These are phyloP conservation scores for Mastigias papua DNA, from an alignment of 30 jellyfish, hydroid and myxozoan species.

Conservation along the genomic window DNA sequence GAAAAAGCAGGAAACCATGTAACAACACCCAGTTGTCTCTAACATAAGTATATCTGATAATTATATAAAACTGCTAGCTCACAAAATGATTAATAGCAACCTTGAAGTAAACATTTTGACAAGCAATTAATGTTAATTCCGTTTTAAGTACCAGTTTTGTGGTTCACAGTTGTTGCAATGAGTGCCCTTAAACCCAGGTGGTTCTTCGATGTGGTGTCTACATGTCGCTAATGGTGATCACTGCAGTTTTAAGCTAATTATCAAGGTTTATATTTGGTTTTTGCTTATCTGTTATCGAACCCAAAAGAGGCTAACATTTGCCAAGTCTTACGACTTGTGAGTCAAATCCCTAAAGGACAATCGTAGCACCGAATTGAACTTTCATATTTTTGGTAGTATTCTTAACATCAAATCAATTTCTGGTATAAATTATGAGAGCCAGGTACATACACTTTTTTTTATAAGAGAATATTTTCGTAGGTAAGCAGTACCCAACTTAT, in stretches of 20 bases:
- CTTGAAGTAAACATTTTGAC: background rate
- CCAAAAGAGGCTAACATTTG: background rate
- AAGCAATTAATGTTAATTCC: background rate
- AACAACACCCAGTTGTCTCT: conserved; percentile 1
- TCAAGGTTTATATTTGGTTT: background rate
- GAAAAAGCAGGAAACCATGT: background rate
- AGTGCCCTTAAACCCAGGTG: background rate
- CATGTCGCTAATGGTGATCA: background rate
- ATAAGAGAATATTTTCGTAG: too few relatives aligned
- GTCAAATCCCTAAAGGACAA: too few relatives aligned
- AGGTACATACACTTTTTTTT: too few relatives aligned
- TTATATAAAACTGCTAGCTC: background rate
- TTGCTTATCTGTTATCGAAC: background rate
- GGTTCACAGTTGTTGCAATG: conserved; percentile 16
- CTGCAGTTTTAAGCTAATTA: background rate
- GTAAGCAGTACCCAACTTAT: too few relatives aligned
- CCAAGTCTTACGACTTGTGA: too few relatives aligned
- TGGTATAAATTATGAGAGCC: too few relatives aligned
- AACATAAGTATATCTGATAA: background rate
- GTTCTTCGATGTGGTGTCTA: conserved; percentile 5
- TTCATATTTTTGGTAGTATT: too few relatives aligned
- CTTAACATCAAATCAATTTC: too few relatives aligned
- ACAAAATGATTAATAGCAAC: background rate
- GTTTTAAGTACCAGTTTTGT: background rate
- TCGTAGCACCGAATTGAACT: too few relatives aligned